Evolutionary conservation across 1,140 invertebrate species (phyloP), one percentile per base, ranked within the genome.

Genomic region (Drosophila mauritiana): DNA sequence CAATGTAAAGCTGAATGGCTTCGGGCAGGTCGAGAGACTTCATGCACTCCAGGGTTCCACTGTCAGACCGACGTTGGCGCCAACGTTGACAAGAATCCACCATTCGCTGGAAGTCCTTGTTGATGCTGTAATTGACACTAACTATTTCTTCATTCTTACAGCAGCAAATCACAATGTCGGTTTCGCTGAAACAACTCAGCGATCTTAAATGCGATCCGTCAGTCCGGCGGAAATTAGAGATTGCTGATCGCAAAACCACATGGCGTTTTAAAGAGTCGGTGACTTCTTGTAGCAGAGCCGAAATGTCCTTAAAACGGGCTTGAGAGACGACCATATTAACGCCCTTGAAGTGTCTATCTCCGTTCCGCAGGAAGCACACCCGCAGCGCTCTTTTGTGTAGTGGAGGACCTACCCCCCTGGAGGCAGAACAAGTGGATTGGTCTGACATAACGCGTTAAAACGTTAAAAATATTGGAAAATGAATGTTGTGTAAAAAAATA

Each of bases 341-440:
- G 0, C 79, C 79, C 0, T 22, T 10, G 34, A 81, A 80, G 12
- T 37, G 12, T 3, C 11, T 20, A 25, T 80, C 42, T 11, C 13
- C 37, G 42, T 80, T 73, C 2, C 68, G 63, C 1, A 80, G 20
- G 11, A 80, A 59, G 2, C 63, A 73, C 3, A 40, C 46, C 1
- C 80, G 62, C 4, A 58, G 7, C 4, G 58, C 55, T 22, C 54
- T 73, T 3, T 31, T 7, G 8, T 31, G 8, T 0, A 31, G 31
- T 10, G 11, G 36, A 12, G n/a, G 48, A n/a, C 27, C 1, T 8
- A 27, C n/a, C 48, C 11, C n/a, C 48, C 27, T 51, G 7, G n/a
- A 27, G 4, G 0, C 8, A 7, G 10, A 34, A 17, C 8, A 31
- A 31, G 7, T 49, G n/a, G 3, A n/a, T 13, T 25, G 22, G 3